Conservation (phyloP, 2,113 vertebrate genomes). For the Hypocryptadius cinnamomeus region DNA sequence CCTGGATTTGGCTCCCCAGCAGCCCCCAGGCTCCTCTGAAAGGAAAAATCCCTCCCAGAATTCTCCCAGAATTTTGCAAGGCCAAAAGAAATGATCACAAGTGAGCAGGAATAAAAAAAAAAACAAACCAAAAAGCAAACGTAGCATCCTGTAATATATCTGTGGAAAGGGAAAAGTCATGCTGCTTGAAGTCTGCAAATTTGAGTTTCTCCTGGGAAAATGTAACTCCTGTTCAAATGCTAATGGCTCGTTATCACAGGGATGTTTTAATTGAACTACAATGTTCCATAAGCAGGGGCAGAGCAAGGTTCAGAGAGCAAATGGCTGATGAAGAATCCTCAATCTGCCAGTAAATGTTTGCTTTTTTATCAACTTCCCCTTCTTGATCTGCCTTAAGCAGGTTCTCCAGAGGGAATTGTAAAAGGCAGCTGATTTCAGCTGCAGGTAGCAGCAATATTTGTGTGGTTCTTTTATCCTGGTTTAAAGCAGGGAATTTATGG, state of each 20-base stretch:
- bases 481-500: not conserved
- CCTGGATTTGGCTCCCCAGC: not conserved
- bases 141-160: not conserved
- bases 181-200: not conserved
- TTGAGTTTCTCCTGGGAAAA: not conserved
- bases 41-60: not conserved
- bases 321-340: not conserved
- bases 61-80: not conserved
- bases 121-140: not conserved
- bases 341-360: not conserved
- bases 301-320: slow-evolving; percentile 26
- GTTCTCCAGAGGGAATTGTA: not conserved
- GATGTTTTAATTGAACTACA: slow-evolving; percentile 18
- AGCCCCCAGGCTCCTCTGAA: not conserved
- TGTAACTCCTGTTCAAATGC: slow-evolving; percentile 1
- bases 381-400: not conserved
- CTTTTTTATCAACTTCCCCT: not conserved
- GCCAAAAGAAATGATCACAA: not conserved
- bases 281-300: not conserved
- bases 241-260: not conserved
- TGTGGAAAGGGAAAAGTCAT: not conserved
- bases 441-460: not conserved
- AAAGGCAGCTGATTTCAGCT: not conserved
- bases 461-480: not conserved
- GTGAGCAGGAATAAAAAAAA: not conserved